Percentiles rank a stretch among this genome's conserved stretches.
Evolutionary conservation across 2,797 vertebrate species (phyloP).

Genomic region (Gobio occitaniae): DNA sequence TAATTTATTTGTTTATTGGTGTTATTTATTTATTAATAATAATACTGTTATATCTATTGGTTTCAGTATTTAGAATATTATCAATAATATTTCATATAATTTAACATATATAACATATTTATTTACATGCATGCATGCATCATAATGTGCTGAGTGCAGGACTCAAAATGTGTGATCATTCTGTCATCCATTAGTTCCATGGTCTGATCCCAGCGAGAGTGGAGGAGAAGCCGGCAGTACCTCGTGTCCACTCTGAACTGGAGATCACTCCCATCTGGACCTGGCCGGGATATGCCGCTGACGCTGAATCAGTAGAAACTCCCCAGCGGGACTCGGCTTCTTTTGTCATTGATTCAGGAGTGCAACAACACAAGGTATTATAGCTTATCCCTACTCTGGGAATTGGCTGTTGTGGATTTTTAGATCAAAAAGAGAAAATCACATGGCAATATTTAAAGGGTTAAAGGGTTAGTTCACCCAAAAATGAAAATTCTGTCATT

Average conservation of each 20-base stretch:
- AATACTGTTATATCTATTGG: not conserved
- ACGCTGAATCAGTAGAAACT: slow-evolving; percentile 54
- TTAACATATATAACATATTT: not conserved
- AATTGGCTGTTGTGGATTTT: not conserved
- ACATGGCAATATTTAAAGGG: not conserved
- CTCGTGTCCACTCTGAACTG: slow-evolving; percentile 56
- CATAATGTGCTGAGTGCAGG: not conserved
- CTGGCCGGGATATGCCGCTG: slow-evolving; percentile 52
- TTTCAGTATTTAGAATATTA: not conserved
- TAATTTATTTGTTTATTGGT: not conserved
- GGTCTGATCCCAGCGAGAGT: slow-evolving; percentile 69
- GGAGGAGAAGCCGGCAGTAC: slow-evolving; percentile 63
- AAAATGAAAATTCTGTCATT: no score
- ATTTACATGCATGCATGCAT: not conserved
- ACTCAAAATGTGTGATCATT: not conserved
- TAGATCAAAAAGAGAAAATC: not conserved
- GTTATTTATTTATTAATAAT: not conserved
- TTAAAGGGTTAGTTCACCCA: no score
- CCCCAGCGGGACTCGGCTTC: slow-evolving; percentile 64
- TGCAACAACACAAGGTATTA: slow-evolving; percentile 56
- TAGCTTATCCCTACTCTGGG: no score
- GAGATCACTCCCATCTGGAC: slow-evolving; percentile 59
- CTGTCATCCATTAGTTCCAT: slow-evolving; percentile 68
- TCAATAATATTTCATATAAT: not conserved
- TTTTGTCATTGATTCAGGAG: slow-evolving; percentile 12